These are phyloP conservation scores for Eulithis prunata DNA, from an alignment of 2,888 invertebrate species.

Conservation along the genomic window DNA sequence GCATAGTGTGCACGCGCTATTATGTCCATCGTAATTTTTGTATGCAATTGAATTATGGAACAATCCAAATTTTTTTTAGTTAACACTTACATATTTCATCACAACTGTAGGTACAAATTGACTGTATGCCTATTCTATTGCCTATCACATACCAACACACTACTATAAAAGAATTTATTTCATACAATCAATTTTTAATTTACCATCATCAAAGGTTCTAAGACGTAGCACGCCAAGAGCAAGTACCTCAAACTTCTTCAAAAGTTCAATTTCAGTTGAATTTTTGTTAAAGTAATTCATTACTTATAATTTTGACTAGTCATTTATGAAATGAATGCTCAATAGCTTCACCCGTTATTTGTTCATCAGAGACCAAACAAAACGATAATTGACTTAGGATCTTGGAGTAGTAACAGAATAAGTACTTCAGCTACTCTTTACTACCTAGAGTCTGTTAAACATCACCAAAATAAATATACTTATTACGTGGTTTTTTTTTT, in stretches of 20 bases:
- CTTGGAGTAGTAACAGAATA: slow-evolving; percentile 9
- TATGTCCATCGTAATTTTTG: too few relatives aligned
- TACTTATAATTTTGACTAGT: slow-evolving; percentile 37
- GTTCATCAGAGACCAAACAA: slow-evolving; percentile 59
- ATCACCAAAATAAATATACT: too few relatives aligned
- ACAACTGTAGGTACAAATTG: too few relatives aligned
- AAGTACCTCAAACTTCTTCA: slow-evolving; percentile 14
- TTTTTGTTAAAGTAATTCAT: slow-evolving; percentile 32
- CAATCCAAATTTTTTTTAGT: too few relatives aligned
- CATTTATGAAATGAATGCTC: slow-evolving; percentile 32
- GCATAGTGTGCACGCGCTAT: too few relatives aligned
- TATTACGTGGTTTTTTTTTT: too few relatives aligned
- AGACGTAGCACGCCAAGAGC: slow-evolving; percentile 9
- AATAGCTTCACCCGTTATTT: slow-evolving; percentile 53
- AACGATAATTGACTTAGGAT: slow-evolving; percentile 64
- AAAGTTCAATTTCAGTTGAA: slow-evolving; percentile 35
- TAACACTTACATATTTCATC: too few relatives aligned
- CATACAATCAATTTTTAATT: slow-evolving; percentile 2
- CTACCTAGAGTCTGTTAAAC: too few relatives aligned
- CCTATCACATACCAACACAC: too few relatives aligned
- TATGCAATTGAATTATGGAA: too few relatives aligned
- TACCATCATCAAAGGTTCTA: slow-evolving; percentile 11
- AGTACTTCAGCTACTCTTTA: too few relatives aligned
- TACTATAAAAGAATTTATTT: background rate
- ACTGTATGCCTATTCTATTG: too few relatives aligned